Evolutionary conservation across 2,797 vertebrate species (phyloP), one percentile per base, ranked within the genome.

Genomic region (Clarias platycephalus): DNA sequence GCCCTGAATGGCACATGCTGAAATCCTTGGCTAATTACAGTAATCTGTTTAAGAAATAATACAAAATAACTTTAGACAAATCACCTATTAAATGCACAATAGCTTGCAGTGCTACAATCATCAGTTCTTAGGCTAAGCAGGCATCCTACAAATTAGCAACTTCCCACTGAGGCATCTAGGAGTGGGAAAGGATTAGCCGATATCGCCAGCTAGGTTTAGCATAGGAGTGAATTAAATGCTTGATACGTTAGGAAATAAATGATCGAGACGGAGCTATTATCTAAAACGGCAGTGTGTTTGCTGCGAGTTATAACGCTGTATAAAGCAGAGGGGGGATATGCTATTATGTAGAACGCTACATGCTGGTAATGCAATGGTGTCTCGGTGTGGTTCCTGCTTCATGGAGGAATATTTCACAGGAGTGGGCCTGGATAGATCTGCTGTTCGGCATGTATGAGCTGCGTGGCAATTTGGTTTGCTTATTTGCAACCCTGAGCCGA

Each of bases 341-440:
- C 44, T 31, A 86, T 82, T 82, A 81, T 80, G 64, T 81, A 57
- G 76, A 86, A 40, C 49, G 66, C 78, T 81, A 70, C 86, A 86
- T 87, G 88, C 72, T 75, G 85, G 40, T 88, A 87, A 86, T 86
- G 58, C 58, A 76, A 18, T 75, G n/a, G 84, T 37, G 67, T 82
- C 86, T 81, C 79, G 18, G 26, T 83, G 67, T 87, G 64, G 72
- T 85, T 83, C 67, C 81, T 85, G 83, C 67, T 81, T 87, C 84
- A 80, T 64, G 72, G 85, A 82, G 84, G 66, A 90, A 89, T 86
- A 86, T 40, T 80, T 88, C 81, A 53, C 58, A 84, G 78, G 60
- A 37, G 53, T 28, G 22, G 72, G 49, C 15, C 66, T 77, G 44
- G 49, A 75, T 3, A 20, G 53, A 64, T 53, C 49, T 76, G 55